Conservation (phyloP, 2,797 vertebrate species). For the Sebastes elongatus region DNA sequence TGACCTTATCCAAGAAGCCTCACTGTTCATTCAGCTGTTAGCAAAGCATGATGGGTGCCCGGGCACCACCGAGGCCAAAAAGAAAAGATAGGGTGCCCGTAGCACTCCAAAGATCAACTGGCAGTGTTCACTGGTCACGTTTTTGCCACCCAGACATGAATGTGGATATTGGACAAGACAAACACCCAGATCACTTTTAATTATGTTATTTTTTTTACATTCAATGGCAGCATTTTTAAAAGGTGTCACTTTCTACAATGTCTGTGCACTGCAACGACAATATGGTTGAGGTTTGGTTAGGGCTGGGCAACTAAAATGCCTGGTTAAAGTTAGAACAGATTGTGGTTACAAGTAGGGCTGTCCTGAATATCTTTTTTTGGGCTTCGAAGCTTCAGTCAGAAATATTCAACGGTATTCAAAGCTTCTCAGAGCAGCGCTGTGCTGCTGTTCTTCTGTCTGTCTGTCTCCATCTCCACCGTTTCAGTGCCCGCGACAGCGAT, state of each 20-base stretch:
- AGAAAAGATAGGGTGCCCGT: background rate
- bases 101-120: background rate
- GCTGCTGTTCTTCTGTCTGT: no score
- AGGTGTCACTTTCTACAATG: background rate
- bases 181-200: background rate
- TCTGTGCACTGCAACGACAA: background rate
- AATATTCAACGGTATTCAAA: no score
- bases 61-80: background rate
- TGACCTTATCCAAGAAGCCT: constrained; percentile 12
- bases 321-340: background rate
- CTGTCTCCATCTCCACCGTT: no score
- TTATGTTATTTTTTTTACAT: background rate
- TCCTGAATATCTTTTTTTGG: no score
- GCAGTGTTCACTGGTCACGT: background rate
- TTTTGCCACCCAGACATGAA: background rate
- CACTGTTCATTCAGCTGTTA: constrained; percentile 37
- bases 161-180: background rate
- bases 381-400: no score
- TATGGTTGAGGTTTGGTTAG: background rate
- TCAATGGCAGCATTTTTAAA: background rate
- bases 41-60: background rate
- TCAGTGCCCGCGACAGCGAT: no score
- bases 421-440: no score
- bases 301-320: background rate
- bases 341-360: background rate